Evolutionary conservation across 2,113 vertebrate genomes (phyloP).

Genomic region (Empidonax alnorum): DNA sequence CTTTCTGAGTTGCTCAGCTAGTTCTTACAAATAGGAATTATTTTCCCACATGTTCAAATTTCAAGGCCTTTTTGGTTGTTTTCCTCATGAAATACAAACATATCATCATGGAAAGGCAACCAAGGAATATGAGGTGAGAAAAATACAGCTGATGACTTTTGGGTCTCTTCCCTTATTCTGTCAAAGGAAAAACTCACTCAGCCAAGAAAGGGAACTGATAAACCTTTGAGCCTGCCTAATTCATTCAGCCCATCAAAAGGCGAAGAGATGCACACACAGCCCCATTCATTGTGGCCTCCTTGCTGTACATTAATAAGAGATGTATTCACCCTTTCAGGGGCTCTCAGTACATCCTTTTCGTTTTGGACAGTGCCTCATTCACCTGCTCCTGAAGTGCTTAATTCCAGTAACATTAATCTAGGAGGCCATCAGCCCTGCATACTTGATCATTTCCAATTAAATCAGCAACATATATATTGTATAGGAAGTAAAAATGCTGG

Average conservation of each 20-base stretch:
- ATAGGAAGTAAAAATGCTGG: background rate
- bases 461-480: background rate
- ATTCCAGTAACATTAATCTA: background rate
- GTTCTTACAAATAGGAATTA: background rate
- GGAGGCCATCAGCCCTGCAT: background rate
- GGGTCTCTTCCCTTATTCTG: background rate
- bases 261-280: background rate
- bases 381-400: slow-evolving; percentile 40
- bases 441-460: slow-evolving; percentile 23
- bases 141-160: slow-evolving; percentile 1
- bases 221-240: slow-evolving; percentile 46
- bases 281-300: slow-evolving; percentile 41
- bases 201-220: slow-evolving; percentile 22
- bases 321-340: slow-evolving; percentile 41
- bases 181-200: slow-evolving; percentile 3
- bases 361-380: slow-evolving; percentile 46
- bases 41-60: background rate
- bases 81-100: background rate
- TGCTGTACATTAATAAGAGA: slow-evolving; percentile 16
- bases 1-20: background rate
- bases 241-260: slow-evolving; percentile 12
- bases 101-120: background rate
- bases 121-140: background rate
- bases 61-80: background rate
- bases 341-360: slow-evolving; percentile 36